A percentile compares a stretch with the other conserved stretches of the same genome.
phyloP scores from a whole-genome alignment of 2,113 vertebrate genomes.

The Vidua macroura region DNA sequence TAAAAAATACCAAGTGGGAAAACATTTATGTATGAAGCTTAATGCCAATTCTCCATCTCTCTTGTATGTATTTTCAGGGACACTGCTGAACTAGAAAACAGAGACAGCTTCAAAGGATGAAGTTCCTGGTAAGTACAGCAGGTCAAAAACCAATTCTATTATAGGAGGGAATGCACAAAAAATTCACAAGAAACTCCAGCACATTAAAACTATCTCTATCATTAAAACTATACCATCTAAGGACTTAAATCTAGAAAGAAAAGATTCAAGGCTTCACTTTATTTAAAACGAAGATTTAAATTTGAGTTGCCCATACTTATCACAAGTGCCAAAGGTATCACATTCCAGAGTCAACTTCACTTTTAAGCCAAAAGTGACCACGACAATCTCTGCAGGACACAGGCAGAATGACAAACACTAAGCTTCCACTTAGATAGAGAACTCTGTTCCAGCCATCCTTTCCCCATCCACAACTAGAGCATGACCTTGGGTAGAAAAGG shows the following conservation, averaged over 20 bases:
- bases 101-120: neutral
- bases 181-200: too few relatives aligned
- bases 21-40: neutral
- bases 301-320: neutral
- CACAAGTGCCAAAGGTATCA: neutral
- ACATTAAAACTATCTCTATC: neutral
- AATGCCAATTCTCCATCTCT: neutral
- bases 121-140: neutral
- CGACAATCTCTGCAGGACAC: fast-evolving
- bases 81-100: neutral
- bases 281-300: neutral
- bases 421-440: fast-evolving
- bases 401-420: neutral
- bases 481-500: neutral
- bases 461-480: neutral
- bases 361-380: neutral
- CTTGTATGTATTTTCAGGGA: neutral
- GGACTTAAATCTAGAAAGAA: neutral
- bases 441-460: neutral
- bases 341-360: neutral
- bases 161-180: neutral
- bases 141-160: neutral
- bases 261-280: neutral
- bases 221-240: neutral
- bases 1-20: neutral